A percentile compares a stretch with the other conserved stretches of the same genome.
Conservation (phyloP, 2,113 vertebrate genomes). For the Manacus vitellinus region DNA sequence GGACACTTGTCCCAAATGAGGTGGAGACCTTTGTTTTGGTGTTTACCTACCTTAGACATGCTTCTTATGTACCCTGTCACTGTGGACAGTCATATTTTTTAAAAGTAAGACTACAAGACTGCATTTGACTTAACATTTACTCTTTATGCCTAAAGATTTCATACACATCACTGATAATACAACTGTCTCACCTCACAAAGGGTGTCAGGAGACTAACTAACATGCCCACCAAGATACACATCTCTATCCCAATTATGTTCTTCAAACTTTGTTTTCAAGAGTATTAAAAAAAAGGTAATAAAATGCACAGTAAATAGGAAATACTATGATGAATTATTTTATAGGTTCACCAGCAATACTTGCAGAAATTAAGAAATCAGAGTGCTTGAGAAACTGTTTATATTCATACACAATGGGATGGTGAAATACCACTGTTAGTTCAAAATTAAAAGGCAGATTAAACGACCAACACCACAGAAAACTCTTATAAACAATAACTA, state of each 20-base stretch:
- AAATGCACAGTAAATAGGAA: neutral
- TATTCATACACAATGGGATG: neutral
- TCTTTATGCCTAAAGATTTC: neutral
- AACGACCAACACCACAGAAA: neutral
- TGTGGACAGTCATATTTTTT: neutral
- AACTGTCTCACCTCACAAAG: neutral
- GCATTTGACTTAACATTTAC: neutral
- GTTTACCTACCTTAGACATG: neutral
- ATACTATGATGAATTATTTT: neutral
- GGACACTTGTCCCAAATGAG: neutral
- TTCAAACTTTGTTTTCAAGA: neutral
- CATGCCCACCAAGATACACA: neutral
- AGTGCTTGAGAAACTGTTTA: neutral
- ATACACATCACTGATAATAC: neutral
- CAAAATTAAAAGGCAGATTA: neutral
- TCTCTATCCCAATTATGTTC: neutral
- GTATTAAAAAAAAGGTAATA: neutral
- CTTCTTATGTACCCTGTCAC: neutral
- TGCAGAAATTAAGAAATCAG: neutral
- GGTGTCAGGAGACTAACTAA: neutral
- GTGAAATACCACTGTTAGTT: neutral
- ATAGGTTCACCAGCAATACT: neutral
- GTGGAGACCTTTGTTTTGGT: neutral
- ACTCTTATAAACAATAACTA: neutral
- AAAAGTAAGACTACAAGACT: neutral